Evolutionary conservation across 2,888 invertebrate species (phyloP).

Genomic region (Himalopsyche anomala): DNA sequence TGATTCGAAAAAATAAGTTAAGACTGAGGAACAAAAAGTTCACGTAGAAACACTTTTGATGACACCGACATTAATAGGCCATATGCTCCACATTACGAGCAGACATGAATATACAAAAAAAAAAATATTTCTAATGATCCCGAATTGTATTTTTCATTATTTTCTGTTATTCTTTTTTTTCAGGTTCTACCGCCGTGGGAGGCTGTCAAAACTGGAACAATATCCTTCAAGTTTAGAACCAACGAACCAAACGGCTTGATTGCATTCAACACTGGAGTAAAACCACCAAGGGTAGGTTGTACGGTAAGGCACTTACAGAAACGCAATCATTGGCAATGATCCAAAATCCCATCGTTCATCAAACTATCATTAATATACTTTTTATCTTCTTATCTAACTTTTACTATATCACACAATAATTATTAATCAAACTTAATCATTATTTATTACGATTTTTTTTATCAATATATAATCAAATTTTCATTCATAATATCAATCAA

Average conservation of each 20-base stretch:
- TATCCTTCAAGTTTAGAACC: constrained; percentile 96
- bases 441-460: no score
- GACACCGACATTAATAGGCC: no score
- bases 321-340: constrained; percentile 58
- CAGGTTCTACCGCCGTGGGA: constrained; percentile 95
- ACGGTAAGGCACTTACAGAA: constrained; percentile 75
- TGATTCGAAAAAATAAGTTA: no score
- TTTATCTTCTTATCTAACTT: not conserved
- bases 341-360: constrained; percentile 18
- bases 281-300: constrained; percentile 85
- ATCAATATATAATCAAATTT: no score
- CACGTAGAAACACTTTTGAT: no score
- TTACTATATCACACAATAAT: constrained; percentile 32
- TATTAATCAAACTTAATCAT: not conserved
- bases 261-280: constrained; percentile 91
- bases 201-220: constrained; percentile 90
- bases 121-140: no score
- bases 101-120: no score
- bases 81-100: no score
- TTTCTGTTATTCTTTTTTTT: constrained; percentile 62
- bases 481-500: no score
- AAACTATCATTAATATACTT: constrained; percentile 35
- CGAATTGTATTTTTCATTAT: no score
- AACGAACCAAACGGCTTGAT: constrained; percentile 96
- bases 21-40: no score